A percentile compares a stretch with the other conserved stretches of the same genome.
Evolutionary conservation across 2,888 invertebrate genomes (phyloP).

Genomic region (Cataglyphis albicans): DNA sequence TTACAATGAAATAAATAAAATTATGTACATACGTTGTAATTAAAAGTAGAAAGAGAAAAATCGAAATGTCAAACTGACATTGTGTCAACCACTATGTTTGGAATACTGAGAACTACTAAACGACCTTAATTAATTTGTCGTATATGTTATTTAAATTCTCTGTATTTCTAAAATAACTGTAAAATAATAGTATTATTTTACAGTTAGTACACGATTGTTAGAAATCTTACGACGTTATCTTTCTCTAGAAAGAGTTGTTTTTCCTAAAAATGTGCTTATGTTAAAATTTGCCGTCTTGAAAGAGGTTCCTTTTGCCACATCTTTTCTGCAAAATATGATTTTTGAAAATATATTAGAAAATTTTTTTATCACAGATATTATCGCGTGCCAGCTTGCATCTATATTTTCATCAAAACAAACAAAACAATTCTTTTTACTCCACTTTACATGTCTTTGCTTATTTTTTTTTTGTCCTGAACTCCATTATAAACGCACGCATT

Average conservation of each 20-base stretch:
- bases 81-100: too few species aligned
- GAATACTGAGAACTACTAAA: too few species aligned
- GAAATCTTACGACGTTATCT: constrained; percentile 4
- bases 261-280: background rate
- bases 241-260: background rate
- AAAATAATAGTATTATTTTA: constrained; percentile 26
- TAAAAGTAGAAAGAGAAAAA: too few species aligned
- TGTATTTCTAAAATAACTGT: too few species aligned
- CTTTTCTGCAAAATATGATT: background rate
- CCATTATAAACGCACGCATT: constrained; percentile 55
- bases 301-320: background rate
- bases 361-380: background rate
- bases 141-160: too few species aligned
- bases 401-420: background rate
- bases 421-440: constrained; percentile 5
- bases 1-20: too few species aligned
- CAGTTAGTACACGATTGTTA: constrained; percentile 7
- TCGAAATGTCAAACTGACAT: too few species aligned
- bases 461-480: background rate
- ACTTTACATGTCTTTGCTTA: background rate
- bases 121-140: too few species aligned
- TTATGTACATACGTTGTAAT: too few species aligned
- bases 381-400: background rate
- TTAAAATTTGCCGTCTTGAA: background rate
- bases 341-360: background rate